A percentile compares a stretch with the other conserved stretches of the same genome.
Evolutionary conservation across 2,888 invertebrate species (phyloP).

Genomic region (Parapristionchus giblindavisi): DNA sequence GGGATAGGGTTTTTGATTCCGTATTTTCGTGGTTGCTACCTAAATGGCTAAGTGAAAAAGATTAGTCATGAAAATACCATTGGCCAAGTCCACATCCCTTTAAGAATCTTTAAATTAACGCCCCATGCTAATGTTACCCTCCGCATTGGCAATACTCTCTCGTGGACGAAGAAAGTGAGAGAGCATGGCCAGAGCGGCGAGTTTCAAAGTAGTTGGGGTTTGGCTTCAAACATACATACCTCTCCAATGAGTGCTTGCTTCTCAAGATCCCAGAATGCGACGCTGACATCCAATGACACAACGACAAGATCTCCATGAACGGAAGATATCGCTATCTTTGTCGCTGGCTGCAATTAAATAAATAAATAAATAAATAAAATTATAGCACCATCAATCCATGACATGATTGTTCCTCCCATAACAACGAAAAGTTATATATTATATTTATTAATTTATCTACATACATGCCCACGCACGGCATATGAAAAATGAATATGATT

Average conservation of each 20-base stretch:
- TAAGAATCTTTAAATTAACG: neutral
- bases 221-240: conserved; percentile 42
- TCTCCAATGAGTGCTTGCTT: conserved; percentile 53
- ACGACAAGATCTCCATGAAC: conserved; percentile 54
- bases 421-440: too few relatives aligned
- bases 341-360: conserved; percentile 16
- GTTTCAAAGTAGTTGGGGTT: neutral
- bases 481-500: neutral
- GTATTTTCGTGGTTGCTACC: too few relatives aligned
- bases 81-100: too few relatives aligned
- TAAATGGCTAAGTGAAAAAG: too few relatives aligned
- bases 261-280: conserved; percentile 62
- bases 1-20: too few relatives aligned
- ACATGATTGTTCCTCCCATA: too few relatives aligned
- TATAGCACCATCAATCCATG: too few relatives aligned
- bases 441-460: neutral
- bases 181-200: neutral
- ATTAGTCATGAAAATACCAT: too few relatives aligned
- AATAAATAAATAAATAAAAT: too few relatives aligned
- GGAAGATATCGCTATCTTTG: neutral
- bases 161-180: too few relatives aligned
- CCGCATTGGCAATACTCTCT: too few relatives aligned
- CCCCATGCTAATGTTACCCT: neutral
- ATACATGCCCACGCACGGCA: too few relatives aligned
- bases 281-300: conserved; percentile 47